Base-by-base conservation (phyloP, 2,797 vertebrate genomes). In the Harpagifer antarcticus region DNA sequence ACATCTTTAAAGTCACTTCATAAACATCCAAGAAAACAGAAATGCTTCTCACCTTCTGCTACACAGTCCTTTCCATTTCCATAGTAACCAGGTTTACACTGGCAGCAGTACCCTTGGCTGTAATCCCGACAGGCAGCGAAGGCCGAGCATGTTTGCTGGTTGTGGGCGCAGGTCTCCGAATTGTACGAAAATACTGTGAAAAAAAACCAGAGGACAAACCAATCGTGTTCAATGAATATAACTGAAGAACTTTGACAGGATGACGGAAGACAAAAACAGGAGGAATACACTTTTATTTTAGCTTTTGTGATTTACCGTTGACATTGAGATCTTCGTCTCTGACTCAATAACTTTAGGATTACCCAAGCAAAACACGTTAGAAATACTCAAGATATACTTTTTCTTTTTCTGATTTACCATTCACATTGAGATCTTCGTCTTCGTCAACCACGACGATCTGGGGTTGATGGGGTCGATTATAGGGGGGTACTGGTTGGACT, bases 1-100 rank as follows among this genome's bases (percentile, higher is more conserved):
- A 15, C 23, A 33, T 68, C 23, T 31, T 45, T 45, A 5, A 13
- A 31, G 33, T 64, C 4, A 0, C 15, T 13, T 66, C 10, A 13
- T 54, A 27, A 23, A 5, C n/a, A 23, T 45, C 27, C 17, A 33
- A 56, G 42, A 66, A 67, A 17, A 45, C 8, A 10, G 45, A 52
- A 55, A 56, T 2, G 9, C 2, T 4, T 27, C 79, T 60, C 73
- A 99, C 98, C 98, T 93, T 98, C 96, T 23, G 96, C 95, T 0
- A 98, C 92, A n/a, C 98, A 99, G 27, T 97, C 96, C 61, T 94
- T 95, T 72, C 98, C 97, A 1, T 97, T 96, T n/a, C 98, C 98
- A 4, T 97, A 98, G 85, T 95, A 99, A 27, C 97, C 97, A 11
- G 95, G 90, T 43, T 92, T 92, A 12, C 98, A 99, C 40, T 92